A percentile compares a stretch with the other conserved stretches of the same genome.
These are phyloP conservation scores for Distichodus sexfasciatus DNA, from an alignment of 2,797 vertebrate species.

Conservation along the genomic window DNA sequence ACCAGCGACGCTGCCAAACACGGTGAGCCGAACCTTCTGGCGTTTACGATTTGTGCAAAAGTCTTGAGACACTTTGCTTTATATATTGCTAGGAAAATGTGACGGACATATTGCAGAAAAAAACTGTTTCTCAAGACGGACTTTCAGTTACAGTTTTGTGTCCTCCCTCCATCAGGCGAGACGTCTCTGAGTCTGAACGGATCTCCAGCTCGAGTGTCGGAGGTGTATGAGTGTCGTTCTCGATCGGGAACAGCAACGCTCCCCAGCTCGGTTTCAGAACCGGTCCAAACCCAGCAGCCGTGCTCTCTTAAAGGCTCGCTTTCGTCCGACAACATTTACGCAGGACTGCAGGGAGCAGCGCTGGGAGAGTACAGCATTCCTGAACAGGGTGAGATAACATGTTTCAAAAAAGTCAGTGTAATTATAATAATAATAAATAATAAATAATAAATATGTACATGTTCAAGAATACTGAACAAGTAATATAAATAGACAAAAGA, in stretches of 20 bases:
- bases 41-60: too few species aligned
- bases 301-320: slow-evolving; percentile 96
- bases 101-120: not conserved
- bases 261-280: slow-evolving; percentile 74
- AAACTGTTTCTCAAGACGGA: too few species aligned
- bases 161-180: slow-evolving; percentile 55
- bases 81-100: not conserved
- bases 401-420: not conserved
- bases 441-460: too few species aligned
- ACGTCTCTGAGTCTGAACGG: slow-evolving; percentile 68
- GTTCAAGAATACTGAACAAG: too few species aligned
- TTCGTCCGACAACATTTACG: slow-evolving; percentile 93
- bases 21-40: slow-evolving; percentile 63
- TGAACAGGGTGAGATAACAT: slow-evolving; percentile 83
- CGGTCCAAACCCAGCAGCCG: slow-evolving; percentile 96
- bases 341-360: slow-evolving; percentile 82
- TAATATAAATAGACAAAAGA: too few species aligned
- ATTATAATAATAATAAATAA: not conserved
- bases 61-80: too few species aligned
- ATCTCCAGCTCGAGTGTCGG: slow-evolving; percentile 78
- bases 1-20: slow-evolving; percentile 65
- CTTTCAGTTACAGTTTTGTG: too few species aligned
- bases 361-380: slow-evolving; percentile 67
- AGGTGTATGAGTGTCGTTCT: slow-evolving; percentile 64
- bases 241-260: slow-evolving; percentile 70